These are phyloP conservation scores for Heliconius erato DNA, from an alignment of 2,888 invertebrate species.

Conservation along the genomic window DNA sequence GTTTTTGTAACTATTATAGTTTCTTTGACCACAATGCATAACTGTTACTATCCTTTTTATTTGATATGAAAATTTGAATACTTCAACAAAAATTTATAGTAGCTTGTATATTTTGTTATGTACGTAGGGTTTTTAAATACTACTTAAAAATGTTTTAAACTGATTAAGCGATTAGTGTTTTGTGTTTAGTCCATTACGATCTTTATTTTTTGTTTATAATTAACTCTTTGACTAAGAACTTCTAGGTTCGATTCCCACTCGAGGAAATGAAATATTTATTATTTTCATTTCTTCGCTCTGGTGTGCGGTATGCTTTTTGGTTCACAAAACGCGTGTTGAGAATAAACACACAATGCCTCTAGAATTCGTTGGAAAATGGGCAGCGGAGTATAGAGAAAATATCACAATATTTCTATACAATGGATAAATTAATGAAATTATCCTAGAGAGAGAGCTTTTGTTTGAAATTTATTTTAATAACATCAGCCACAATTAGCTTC, in stretches of 20 bases:
- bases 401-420: background rate
- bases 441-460: slow-evolving; percentile 6
- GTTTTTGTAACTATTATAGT: slow-evolving; percentile 34
- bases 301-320: too few species aligned
- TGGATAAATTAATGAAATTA: background rate
- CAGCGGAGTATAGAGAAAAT: background rate
- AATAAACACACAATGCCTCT: too few species aligned
- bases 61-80: slow-evolving; percentile 12
- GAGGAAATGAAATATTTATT: too few species aligned
- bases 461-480: slow-evolving; percentile 42
- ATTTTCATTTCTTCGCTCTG: too few species aligned
- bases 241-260: too few species aligned
- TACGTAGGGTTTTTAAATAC: background rate
- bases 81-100: background rate
- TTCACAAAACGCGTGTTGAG: too few species aligned
- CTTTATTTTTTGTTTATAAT: background rate
- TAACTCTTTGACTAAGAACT: background rate
- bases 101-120: background rate
- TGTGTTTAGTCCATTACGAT: background rate
- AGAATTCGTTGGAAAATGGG: too few species aligned
- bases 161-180: too few species aligned
- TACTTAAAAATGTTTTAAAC: background rate
- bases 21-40: slow-evolving; percentile 34
- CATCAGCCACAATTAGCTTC: slow-evolving; percentile 73
- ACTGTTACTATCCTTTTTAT: slow-evolving; percentile 19